Conservation (phyloP, 2,797 vertebrate genomes). For the Gallinago stenura region DNA sequence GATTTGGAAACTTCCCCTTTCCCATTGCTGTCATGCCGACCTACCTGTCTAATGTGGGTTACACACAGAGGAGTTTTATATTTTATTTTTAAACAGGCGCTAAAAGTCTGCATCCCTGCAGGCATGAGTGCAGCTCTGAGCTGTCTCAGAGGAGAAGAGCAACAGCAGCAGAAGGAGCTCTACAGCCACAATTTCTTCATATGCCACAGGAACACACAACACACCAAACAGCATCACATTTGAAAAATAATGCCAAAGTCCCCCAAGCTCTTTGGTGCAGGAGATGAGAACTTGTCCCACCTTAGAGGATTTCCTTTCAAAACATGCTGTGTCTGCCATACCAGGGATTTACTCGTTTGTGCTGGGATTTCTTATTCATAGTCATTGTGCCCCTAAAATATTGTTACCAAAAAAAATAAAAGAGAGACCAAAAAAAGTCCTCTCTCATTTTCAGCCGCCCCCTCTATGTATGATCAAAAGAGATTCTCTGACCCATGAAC, state of each 20-base stretch:
- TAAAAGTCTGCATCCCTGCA: background rate
- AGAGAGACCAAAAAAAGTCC: background rate
- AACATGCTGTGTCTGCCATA: background rate
- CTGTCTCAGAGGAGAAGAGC: background rate
- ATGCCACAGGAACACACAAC: background rate
- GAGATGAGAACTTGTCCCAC: background rate
- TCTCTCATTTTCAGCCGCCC: constrained; percentile 1
- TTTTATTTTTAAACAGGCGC: background rate
- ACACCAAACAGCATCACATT: background rate
- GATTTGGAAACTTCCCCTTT: background rate
- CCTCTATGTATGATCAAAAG: background rate
- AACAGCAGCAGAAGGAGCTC: background rate
- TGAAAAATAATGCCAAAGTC: background rate
- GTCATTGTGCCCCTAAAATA: background rate
- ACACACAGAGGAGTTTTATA: rapidly evolving
- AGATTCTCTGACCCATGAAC: constrained; percentile 30
- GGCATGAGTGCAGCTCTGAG: background rate
- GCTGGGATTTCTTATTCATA: background rate
- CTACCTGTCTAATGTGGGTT: background rate
- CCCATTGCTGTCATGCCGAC: background rate
- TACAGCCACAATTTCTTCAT: background rate
- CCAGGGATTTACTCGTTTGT: background rate
- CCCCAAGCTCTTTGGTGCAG: background rate
- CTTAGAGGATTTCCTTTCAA: background rate
- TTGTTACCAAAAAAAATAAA: background rate